Evolutionary conservation across 2,888 invertebrate genomes (phyloP), one percentile per base, ranked within the genome.

Genomic region (Callinectes sapidus): DNA sequence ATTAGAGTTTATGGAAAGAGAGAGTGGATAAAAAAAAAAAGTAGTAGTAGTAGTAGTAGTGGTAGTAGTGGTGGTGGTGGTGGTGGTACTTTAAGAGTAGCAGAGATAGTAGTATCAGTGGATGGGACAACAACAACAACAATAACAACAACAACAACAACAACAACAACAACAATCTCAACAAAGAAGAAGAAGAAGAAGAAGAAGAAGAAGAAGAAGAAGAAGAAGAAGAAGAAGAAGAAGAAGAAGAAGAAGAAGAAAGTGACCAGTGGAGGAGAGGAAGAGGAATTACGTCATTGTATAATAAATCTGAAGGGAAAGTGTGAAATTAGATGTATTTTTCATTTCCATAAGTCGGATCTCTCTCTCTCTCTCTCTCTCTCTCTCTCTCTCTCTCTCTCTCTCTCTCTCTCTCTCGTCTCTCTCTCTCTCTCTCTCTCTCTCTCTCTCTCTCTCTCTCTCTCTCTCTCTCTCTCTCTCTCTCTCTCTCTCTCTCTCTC

Each of bases 311-410:
- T 71, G 5, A 28, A n/a, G 71, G 71, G 71, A 71, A 71, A 71
- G 71, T 71, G 71, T 71, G n/a, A 23, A 71, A 71, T 71, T 71
- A 71, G 71, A 71, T 71, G 71, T 28, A 71, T 71, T 10, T 71
- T 61, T n/a, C 71, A 28, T 28, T 71, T 71, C n/a, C 71, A 71
- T 71, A 28, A 8, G 71, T 71, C 71, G 3, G 71, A 71, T 1
- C 0, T 71, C 8, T 71, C 71, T n/a, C n/a, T 28, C 28, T 71
- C 71, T 71, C 71, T 71, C 28, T 71, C n/a, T 71, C 28, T 71
- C 71, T 71, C n/a, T 71, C 71, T 71, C 71, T 71, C 71, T 71
- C n/a, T 71, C 28, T 23, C 61, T 61, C 61, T 61, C 18, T 61
- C 61, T 61, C 18, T 61, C 18, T 23, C 61, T 61, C 61, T 61